A percentile compares a stretch with the other conserved stretches of the same genome.
Evolutionary conservation across 2,888 invertebrate genomes (phyloP).

Genomic region (Neoscelio sp.): DNA sequence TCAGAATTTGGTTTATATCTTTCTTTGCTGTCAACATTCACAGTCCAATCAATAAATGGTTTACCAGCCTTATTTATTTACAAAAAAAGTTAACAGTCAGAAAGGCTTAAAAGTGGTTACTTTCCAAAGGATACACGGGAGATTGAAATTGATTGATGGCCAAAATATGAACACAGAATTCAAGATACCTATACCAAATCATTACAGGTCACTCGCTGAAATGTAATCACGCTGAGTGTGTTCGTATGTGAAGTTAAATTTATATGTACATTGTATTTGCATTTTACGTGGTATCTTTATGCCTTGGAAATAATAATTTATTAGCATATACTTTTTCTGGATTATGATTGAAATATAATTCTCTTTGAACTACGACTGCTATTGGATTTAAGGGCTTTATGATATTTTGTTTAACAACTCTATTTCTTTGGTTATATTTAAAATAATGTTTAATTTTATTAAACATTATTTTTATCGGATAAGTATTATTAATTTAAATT

Average conservation of each 20-base stretch:
- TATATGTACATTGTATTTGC: slow-evolving; percentile 19
- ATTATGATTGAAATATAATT: too few species aligned
- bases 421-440: too few species aligned
- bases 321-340: too few species aligned
- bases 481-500: too few species aligned
- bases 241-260: slow-evolving; percentile 17
- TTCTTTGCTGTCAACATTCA: slow-evolving; percentile 46
- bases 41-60: slow-evolving; percentile 56
- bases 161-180: slow-evolving; percentile 48
- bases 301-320: slow-evolving; percentile 6
- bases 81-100: slow-evolving; percentile 13
- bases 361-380: too few species aligned
- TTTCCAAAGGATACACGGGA: slow-evolving; percentile 20
- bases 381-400: too few species aligned
- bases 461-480: too few species aligned
- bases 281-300: slow-evolving; percentile 5
- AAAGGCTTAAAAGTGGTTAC: slow-evolving; percentile 36
- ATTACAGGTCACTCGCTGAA: slow-evolving; percentile 48
- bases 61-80: slow-evolving; percentile 46
- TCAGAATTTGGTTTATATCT: slow-evolving; percentile 50
- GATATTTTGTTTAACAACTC: too few species aligned
- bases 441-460: too few species aligned
- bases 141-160: slow-evolving; percentile 54
- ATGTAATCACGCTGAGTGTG: slow-evolving; percentile 51
- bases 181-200: slow-evolving; percentile 41